Evolutionary conservation across 2,797 vertebrate species (phyloP), one percentile per base, ranked within the genome.

Genomic region (Zenarchopterus dispar): DNA sequence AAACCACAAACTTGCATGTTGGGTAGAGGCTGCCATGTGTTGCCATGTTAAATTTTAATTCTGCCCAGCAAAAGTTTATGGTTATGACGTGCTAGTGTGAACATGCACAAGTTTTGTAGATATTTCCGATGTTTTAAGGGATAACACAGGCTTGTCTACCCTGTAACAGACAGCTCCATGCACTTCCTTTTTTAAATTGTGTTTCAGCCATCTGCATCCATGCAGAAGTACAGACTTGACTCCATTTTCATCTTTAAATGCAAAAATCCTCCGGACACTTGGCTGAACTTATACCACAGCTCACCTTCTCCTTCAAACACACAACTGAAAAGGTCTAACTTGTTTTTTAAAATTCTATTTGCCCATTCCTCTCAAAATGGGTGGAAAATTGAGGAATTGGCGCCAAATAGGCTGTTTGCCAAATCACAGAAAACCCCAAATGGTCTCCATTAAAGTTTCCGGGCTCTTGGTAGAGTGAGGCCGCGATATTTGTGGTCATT

Each of bases 391-490:
- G 83, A 81, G 45, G 64, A 62, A 66, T 72, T 59, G 62, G 70
- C 28, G 72, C 83, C 91, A 88, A 90, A 88, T 83, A 76, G 84
- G 70, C 78, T 39, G 73, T 86, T 87, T 88, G 84, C 86, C 85
- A 91, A 90, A 91, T 90, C 86, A 86, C 81, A 72, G 50, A 87
- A 84, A 86, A 58, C 62, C 71, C 72, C 67, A 88, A 90, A 90
- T 87, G 84, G 85, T 80, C 64, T 84, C 85, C 84, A 91, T 92
- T 89, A 88, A 87, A 88, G 82, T 89, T 85, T 88, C 79, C 56
- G 22, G 73, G 75, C 73, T 88, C 76, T 84, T 91, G 84, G 87
- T 67, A 80, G 78, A 81, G 81, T 67, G 81, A 77, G 62, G 80
- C 85, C 69, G 67, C 66, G 33, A 68, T 89, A 78, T 81, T 82